Percentiles rank a stretch among this genome's conserved stretches.
phyloP scores from a whole-genome alignment of 2,113 vertebrate genomes.

The Geothlypis trichas region DNA sequence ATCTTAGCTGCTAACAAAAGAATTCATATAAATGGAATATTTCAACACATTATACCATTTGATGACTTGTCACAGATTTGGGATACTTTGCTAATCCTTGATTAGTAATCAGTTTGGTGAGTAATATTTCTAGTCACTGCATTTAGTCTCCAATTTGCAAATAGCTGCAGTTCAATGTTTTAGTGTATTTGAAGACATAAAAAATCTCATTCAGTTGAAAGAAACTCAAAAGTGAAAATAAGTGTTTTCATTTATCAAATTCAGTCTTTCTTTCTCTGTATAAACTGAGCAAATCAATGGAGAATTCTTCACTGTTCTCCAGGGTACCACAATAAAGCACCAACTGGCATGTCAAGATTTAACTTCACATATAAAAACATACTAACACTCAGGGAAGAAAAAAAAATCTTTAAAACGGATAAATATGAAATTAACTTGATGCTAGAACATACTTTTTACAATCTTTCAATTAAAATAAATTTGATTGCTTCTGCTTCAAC shows the following conservation, averaged over 20 bases:
- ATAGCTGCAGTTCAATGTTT: neutral
- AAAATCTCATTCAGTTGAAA: neutral
- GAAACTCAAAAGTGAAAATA: neutral
- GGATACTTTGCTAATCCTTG: neutral
- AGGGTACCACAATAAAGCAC: neutral
- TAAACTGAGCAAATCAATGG: neutral
- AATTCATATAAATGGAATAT: neutral
- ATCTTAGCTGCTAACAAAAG: neutral
- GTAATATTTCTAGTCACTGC: neutral
- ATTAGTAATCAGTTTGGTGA: neutral
- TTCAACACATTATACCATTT: neutral
- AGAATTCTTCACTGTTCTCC: neutral
- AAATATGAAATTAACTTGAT: neutral
- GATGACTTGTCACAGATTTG: neutral
- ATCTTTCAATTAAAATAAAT: neutral
- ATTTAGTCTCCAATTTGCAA: neutral
- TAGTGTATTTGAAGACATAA: neutral
- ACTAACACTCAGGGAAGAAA: neutral
- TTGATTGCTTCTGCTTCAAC: slow-evolving; percentile 13
- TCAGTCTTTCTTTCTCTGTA: neutral
- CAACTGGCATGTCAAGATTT: neutral
- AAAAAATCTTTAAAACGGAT: neutral
- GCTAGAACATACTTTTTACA: neutral
- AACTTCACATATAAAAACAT: neutral
- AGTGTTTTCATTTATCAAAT: neutral